A percentile compares a stretch with the other conserved stretches of the same genome.
phyloP scores from a whole-genome alignment of 2,797 vertebrate genomes.

The Gallinago solitaria region DNA sequence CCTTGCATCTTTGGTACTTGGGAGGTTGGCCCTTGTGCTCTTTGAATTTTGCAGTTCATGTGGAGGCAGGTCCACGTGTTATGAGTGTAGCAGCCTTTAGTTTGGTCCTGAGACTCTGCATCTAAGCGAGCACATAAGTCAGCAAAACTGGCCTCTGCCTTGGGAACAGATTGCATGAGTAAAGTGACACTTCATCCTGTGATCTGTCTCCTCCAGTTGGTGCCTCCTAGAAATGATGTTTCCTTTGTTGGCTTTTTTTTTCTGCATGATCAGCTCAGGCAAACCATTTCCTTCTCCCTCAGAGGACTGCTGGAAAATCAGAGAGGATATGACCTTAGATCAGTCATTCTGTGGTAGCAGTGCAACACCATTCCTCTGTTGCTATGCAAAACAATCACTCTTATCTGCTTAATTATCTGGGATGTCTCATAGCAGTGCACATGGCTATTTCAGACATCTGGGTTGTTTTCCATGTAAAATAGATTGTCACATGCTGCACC shows the following conservation, averaged over 20 bases:
- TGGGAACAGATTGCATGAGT: neutral
- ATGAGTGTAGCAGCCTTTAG: neutral
- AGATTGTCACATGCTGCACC: neutral
- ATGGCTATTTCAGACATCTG: neutral
- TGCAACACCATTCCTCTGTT: neutral
- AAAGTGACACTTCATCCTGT: neutral
- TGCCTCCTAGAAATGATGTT: neutral
- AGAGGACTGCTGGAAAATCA: slow-evolving; percentile 12
- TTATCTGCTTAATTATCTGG: slow-evolving; percentile 20
- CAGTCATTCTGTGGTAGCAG: neutral
- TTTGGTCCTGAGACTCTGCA: neutral
- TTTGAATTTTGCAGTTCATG: neutral
- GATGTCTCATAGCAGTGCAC: neutral
- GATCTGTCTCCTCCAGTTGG: neutral
- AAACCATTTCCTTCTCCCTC: slow-evolving; percentile 1
- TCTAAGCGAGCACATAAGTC: neutral
- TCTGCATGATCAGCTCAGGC: neutral
- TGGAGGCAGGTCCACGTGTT: fast-evolving
- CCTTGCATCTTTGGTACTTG: neutral
- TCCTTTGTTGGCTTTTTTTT: neutral
- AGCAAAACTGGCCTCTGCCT: neutral
- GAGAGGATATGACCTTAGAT: slow-evolving; percentile 34
- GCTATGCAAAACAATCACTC: slow-evolving; percentile 12
- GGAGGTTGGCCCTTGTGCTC: neutral
- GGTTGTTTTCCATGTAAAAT: slow-evolving; percentile 19